Evolutionary conservation across 2,888 invertebrate species (phyloP).

Genomic region (Nemurella pictetii): DNA sequence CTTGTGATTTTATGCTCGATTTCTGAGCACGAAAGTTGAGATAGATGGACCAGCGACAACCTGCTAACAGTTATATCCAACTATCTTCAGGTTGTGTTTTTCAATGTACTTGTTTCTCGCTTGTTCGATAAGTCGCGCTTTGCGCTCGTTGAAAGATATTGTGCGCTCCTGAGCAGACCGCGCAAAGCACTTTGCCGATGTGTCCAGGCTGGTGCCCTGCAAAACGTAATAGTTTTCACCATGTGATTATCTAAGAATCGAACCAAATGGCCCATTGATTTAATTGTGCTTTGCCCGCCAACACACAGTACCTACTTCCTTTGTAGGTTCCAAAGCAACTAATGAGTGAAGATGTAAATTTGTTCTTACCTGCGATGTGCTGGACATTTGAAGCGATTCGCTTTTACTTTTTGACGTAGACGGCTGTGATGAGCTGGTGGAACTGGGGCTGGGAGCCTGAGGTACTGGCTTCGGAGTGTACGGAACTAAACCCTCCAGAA

Average conservation of each 20-base stretch:
- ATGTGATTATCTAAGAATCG: no score
- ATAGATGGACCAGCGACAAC: not conserved
- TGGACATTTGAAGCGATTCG: not conserved
- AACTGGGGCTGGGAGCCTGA: conserved; percentile 37
- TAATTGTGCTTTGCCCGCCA: no score
- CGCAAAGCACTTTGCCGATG: conserved; percentile 51
- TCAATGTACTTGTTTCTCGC: conserved; percentile 77
- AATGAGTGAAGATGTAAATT: no score
- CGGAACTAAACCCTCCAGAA: conserved; percentile 73
- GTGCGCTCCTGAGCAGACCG: conserved; percentile 61
- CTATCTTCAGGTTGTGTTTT: conserved; percentile 66
- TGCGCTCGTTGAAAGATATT: conserved; percentile 76
- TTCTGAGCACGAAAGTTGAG: not conserved
- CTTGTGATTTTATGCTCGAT: not conserved
- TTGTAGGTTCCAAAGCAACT: no score
- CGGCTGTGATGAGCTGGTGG: conserved; percentile 9
- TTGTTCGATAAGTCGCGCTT: conserved; percentile 74
- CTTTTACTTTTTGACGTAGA: not conserved
- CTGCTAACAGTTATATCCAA: conserved; percentile 45
- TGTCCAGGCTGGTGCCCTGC: conserved; percentile 20
- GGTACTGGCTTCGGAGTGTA: conserved; percentile 58
- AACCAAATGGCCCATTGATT: no score
- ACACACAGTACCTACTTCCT: no score
- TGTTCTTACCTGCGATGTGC: not conserved
- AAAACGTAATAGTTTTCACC: conserved; percentile 12